Percentiles rank a stretch among this genome's conserved stretches.
Conservation (phyloP, 2,113 vertebrate species). For the Sterrhoptilus dennistouni region DNA sequence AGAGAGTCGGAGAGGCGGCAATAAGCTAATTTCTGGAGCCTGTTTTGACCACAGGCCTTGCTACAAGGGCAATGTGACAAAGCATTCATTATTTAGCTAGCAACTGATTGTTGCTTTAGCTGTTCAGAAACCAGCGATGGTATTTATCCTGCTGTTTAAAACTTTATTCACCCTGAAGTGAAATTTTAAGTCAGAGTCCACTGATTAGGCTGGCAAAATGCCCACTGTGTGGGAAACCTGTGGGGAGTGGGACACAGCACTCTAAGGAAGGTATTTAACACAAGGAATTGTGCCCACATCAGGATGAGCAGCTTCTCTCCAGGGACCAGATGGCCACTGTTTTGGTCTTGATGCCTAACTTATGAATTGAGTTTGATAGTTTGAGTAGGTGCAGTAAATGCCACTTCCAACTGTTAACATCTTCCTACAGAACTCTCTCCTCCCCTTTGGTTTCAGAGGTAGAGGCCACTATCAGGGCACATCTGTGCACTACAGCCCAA, state of each 20-base stretch:
- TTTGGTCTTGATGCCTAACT: not conserved
- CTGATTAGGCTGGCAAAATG: not conserved
- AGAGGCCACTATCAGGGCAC: not conserved
- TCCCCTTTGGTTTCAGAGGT: not conserved
- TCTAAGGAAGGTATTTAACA: not conserved
- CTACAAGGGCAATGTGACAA: not conserved
- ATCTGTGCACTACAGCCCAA: accelerated
- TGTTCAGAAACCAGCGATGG: not conserved
- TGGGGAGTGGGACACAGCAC: not conserved
- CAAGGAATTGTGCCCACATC: not conserved
- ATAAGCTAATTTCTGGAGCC: not conserved
- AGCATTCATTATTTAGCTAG: not conserved
- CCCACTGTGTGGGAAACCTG: not conserved
- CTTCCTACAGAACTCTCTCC: not conserved
- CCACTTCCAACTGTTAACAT: not conserved
- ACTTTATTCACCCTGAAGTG: not conserved
- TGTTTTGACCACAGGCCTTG: not conserved
- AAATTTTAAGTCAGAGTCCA: not conserved
- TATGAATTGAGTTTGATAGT: not conserved
- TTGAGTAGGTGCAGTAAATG: not conserved
- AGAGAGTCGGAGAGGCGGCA: not conserved
- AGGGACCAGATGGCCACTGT: not conserved
- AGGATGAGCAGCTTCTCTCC: not conserved
- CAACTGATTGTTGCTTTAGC: not conserved
- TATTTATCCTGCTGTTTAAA: not conserved